phyloP scores from a whole-genome alignment of 2,888 invertebrate genomes.

The Pterostichus niger region DNA sequence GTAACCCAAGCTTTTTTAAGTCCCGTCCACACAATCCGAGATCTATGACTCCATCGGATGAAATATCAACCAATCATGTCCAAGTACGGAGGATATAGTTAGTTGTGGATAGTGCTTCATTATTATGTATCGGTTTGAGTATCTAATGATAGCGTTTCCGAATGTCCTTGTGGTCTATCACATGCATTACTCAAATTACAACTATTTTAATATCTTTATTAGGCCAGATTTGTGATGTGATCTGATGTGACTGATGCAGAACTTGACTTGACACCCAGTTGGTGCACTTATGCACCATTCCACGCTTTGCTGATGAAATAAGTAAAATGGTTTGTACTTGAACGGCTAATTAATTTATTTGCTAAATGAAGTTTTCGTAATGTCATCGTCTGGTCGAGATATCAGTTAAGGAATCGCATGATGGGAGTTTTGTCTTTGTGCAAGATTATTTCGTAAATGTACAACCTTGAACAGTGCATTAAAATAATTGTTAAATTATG shows the following conservation, averaged over 20 bases:
- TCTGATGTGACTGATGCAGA: slow-evolving; percentile 13
- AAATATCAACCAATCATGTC: slow-evolving; percentile 48
- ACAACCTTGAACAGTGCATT: too few species aligned
- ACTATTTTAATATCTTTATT: slow-evolving; percentile 47
- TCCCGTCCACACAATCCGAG: background rate
- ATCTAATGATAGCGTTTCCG: slow-evolving; percentile 31
- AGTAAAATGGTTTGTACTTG: slow-evolving; percentile 51
- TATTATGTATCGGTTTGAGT: slow-evolving; percentile 26
- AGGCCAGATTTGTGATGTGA: slow-evolving; percentile 48
- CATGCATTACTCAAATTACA: slow-evolving; percentile 16
- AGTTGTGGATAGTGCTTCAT: background rate
- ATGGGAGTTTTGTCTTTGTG: too few species aligned
- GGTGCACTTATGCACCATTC: slow-evolving; percentile 39
- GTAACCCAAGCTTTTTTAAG: slow-evolving; percentile 15
- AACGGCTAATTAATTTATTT: slow-evolving; percentile 39
- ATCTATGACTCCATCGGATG: slow-evolving; percentile 12
- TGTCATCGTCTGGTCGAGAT: slow-evolving; percentile 6
- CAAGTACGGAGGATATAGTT: background rate
- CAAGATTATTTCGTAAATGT: too few species aligned
- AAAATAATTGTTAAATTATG: too few species aligned
- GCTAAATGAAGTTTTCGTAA: slow-evolving; percentile 16
- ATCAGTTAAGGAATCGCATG: background rate
- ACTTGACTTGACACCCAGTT: slow-evolving; percentile 19
- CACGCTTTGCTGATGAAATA: slow-evolving; percentile 39
- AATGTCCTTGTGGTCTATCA: slow-evolving; percentile 28